Base-by-base conservation (phyloP, 2,113 vertebrate species). In the Vanacampus margaritifer region DNA sequence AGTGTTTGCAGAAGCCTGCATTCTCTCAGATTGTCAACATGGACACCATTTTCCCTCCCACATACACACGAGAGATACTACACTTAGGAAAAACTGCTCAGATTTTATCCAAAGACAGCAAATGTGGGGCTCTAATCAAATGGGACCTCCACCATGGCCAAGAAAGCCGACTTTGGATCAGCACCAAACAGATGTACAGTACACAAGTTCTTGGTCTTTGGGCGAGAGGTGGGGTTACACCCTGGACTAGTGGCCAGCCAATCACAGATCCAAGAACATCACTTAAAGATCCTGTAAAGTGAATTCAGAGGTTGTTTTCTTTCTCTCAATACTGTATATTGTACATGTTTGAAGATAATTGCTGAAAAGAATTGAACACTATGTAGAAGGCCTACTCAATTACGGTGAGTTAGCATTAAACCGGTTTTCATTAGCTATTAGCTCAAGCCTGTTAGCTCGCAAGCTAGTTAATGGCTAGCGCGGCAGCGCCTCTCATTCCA, bases 1-100 rank as follows among this genome's bases (percentile, higher is more conserved):
- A 84, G 50, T 81, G 69, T 83, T 84, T 83, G 72, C 51, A 79
- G 72, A 84, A 46, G 65, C 72, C 69, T 81, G 58, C 50, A 67
- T 73, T 84, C 53, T 72, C 48, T 59, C 35, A 74, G 69, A 72
- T 41, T 78, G 70, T 78, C 46, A 37, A 63, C 60, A 67, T 39
- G 57, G 53, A 16, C 41, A 39, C 45, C 1, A 61, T 54, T 43
- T 43, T 14, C 37, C 39, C 36, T 32, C 24, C 28, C 48, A 35
- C 23, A 43, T 24, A 41, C 13, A 61, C 64, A 28, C 39, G 32
- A 75, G 70, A 67, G 72, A 64, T 60, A 46, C 53, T 74, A 80
- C 68, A 73, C 71, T 79, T 79, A 63, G 76, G 72, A 51, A 17
- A 60, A 72, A 65, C 72, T 63, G 63, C 83, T 86, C 74, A 28